Conservation (phyloP, 2,797 vertebrate species). For the Spondyliosoma cantharus region DNA sequence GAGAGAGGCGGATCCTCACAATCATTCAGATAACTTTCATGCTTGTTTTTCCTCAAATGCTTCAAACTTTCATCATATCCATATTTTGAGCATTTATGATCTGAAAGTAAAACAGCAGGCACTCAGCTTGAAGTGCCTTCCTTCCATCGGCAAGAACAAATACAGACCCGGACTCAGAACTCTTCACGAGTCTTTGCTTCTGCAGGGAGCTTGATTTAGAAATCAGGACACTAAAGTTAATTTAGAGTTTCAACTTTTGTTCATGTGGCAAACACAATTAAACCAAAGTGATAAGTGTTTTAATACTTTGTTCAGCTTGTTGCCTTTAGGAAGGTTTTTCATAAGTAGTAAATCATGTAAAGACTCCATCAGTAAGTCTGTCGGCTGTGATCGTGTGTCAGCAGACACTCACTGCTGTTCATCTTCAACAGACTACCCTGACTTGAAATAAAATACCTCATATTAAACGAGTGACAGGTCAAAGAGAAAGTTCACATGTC, state of each 20-base stretch:
- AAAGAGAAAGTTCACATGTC: background rate
- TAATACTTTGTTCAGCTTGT: background rate
- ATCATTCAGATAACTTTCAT: constrained; percentile 31
- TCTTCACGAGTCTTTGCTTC: background rate
- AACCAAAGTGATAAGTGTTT: background rate
- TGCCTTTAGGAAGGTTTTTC: background rate
- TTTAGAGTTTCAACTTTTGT: background rate
- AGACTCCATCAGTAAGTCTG: background rate
- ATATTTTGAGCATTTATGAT: constrained; percentile 8
- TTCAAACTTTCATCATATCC: constrained; percentile 34
- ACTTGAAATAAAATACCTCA: background rate
- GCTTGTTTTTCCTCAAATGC: constrained; percentile 8
- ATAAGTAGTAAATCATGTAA: background rate
- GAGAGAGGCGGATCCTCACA: constrained; percentile 13
- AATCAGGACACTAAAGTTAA: background rate
- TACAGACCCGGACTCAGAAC: background rate
- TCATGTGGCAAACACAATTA: constrained; percentile 2
- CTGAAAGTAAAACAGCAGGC: background rate
- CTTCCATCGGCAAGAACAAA: background rate
- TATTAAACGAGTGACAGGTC: background rate
- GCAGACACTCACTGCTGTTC: no score
- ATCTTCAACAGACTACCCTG: background rate
- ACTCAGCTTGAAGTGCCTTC: background rate
- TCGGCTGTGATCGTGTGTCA: background rate
- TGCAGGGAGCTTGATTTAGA: background rate